Evolutionary conservation across 2,888 invertebrate genomes (phyloP).

Genomic region (Camptogramma bilineatum): DNA sequence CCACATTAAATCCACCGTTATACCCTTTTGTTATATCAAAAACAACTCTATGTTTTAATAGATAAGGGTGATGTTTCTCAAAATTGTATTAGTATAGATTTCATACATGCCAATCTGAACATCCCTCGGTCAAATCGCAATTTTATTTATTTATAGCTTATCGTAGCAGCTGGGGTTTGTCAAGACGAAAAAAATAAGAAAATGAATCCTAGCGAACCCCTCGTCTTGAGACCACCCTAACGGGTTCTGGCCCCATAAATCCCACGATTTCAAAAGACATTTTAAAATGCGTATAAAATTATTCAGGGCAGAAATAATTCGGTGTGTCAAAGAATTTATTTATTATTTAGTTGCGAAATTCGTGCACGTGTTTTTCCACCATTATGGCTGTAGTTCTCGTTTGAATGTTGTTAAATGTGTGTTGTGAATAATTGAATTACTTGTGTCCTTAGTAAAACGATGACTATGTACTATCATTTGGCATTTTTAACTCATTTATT

Average conservation of each 20-base stretch:
- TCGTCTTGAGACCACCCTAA: constrained; percentile 74
- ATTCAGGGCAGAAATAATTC: constrained; percentile 83
- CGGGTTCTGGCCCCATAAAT: constrained; percentile 81
- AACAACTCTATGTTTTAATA: constrained; percentile 40
- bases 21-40: constrained; percentile 41
- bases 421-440: constrained; percentile 23
- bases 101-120: constrained; percentile 63
- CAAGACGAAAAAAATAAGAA: constrained; percentile 82
- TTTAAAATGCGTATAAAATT: constrained; percentile 85
- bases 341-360: constrained; percentile 67
- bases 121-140: constrained; percentile 83
- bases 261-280: constrained; percentile 83
- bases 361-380: constrained; percentile 68
- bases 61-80: constrained; percentile 10
- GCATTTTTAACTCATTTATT: background rate
- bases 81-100: constrained; percentile 5
- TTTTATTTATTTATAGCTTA: constrained; percentile 82
- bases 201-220: constrained; percentile 69
- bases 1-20: constrained; percentile 52
- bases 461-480: background rate
- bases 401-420: constrained; percentile 35
- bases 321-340: constrained; percentile 70
- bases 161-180: constrained; percentile 83
- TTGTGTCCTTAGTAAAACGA: background rate
- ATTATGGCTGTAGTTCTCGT: constrained; percentile 41